phyloP scores from a whole-genome alignment of 2,888 invertebrate species.

The Pomacea canaliculata region DNA sequence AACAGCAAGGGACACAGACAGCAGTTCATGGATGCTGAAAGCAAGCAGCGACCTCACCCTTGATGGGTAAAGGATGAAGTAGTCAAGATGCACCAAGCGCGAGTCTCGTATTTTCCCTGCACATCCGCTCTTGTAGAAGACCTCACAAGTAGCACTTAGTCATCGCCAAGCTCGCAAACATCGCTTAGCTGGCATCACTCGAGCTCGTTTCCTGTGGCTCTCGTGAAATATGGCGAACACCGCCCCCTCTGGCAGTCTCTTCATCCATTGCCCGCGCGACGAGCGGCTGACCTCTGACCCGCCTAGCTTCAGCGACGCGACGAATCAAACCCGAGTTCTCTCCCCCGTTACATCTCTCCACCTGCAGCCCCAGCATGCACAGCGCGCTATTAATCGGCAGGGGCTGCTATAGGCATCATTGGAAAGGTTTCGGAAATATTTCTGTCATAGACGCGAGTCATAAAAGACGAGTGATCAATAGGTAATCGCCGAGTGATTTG shows the following conservation, averaged over 20 bases:
- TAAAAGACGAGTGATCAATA: conserved; percentile 1
- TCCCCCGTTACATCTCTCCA: too few species aligned
- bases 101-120: too few species aligned
- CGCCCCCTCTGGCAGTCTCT: conserved; percentile 17
- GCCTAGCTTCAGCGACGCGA: not conserved
- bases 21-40: too few species aligned
- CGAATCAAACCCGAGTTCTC: not conserved
- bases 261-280: conserved; percentile 10
- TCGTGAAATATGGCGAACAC: conserved; percentile 21
- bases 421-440: conserved; percentile 14
- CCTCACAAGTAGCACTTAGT: not conserved
- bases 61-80: too few species aligned
- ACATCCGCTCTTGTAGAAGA: too few species aligned
- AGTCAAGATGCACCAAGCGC: too few species aligned
- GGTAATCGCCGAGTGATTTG: conserved; percentile 15
- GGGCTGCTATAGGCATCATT: not conserved
- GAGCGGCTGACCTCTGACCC: conserved; percentile 6
- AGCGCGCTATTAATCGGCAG: not conserved
- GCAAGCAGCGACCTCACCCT: too few species aligned
- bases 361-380: too few species aligned
- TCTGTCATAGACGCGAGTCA: conserved; percentile 9
- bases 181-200: not conserved
- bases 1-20: too few species aligned
- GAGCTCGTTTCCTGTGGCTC: conserved; percentile 14
- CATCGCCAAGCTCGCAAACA: not conserved